These are phyloP conservation scores for Ophioderma brevispina DNA, from an alignment of 35 echinoderm and acorn worm genomes.

Conservation along the genomic window DNA sequence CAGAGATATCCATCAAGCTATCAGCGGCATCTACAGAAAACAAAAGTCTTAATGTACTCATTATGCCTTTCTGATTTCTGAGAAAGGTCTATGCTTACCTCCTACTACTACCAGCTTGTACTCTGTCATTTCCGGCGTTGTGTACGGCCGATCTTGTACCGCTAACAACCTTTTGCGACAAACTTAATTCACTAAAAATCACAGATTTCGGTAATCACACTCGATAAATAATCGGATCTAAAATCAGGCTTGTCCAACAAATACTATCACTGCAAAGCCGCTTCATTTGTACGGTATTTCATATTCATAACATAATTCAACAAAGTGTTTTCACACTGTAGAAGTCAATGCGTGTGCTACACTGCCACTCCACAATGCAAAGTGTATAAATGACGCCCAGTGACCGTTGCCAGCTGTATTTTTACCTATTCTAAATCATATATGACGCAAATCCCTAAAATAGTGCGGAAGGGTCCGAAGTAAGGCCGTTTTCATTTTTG, in stretches of 20 bases:
- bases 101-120: constrained; percentile 41
- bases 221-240: not conserved
- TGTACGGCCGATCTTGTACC: not conserved
- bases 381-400: constrained; percentile 3
- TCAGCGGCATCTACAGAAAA: too few species aligned
- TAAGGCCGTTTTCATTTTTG: too few species aligned
- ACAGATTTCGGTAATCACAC: not conserved
- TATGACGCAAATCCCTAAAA: not conserved
- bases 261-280: not conserved
- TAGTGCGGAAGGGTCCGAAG: too few species aligned
- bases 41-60: too few species aligned
- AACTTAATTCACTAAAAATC: not conserved
- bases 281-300: not conserved
- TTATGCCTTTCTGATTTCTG: too few species aligned
- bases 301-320: not conserved
- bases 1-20: too few species aligned
- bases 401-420: not conserved
- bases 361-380: not conserved
- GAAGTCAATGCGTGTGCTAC: not conserved
- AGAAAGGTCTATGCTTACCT: not conserved
- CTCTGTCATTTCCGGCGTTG: constrained; percentile 26
- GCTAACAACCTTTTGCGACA: not conserved
- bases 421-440: not conserved
- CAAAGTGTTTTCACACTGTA: not conserved
- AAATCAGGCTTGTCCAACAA: not conserved